Percentiles rank a stretch among this genome's conserved stretches.
phyloP scores from a whole-genome alignment of 2,888 invertebrate genomes.

The Caenorhabditis virilis region DNA sequence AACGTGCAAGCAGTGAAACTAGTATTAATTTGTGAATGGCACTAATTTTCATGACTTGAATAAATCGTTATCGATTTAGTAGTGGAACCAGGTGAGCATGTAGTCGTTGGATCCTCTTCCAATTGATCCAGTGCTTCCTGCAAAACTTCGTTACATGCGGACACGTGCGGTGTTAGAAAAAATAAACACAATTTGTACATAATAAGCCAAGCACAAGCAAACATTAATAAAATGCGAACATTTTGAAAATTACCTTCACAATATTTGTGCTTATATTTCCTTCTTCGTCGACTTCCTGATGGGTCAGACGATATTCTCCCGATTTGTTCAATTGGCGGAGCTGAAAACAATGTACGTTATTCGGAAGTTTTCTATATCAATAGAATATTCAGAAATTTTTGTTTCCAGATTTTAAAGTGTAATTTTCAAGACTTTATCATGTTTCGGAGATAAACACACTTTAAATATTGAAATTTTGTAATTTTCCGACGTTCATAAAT shows the following conservation, averaged over 20 bases:
- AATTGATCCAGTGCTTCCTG: background rate
- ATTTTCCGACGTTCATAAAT: too few relatives aligned
- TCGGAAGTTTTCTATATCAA: too few relatives aligned
- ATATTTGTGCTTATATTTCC: slow-evolving; percentile 91
- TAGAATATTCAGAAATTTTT: too few relatives aligned
- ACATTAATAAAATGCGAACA: background rate
- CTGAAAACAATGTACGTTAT: too few relatives aligned
- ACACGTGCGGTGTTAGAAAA: background rate
- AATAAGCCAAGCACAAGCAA: background rate
- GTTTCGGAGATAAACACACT: too few relatives aligned
- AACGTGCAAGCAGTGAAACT: too few relatives aligned
- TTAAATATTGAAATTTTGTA: too few relatives aligned
- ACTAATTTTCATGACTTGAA: slow-evolving; percentile 28
- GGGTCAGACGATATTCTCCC: slow-evolving; percentile 87
- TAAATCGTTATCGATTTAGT: slow-evolving; percentile 21
- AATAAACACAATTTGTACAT: background rate
- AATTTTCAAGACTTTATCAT: too few relatives aligned
- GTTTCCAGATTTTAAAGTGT: too few relatives aligned
- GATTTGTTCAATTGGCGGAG: slow-evolving; percentile 76
- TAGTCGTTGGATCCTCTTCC: slow-evolving; percentile 15
- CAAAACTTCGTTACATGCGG: too few relatives aligned
- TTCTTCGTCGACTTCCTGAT: slow-evolving; percentile 87
- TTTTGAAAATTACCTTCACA: slow-evolving; percentile 76
- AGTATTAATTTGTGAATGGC: too few relatives aligned
- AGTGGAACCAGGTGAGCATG: slow-evolving; percentile 24